A percentile compares a stretch with the other conserved stretches of the same genome.
Conservation (phyloP, 2,797 vertebrate genomes). For the Gallirallus australis region DNA sequence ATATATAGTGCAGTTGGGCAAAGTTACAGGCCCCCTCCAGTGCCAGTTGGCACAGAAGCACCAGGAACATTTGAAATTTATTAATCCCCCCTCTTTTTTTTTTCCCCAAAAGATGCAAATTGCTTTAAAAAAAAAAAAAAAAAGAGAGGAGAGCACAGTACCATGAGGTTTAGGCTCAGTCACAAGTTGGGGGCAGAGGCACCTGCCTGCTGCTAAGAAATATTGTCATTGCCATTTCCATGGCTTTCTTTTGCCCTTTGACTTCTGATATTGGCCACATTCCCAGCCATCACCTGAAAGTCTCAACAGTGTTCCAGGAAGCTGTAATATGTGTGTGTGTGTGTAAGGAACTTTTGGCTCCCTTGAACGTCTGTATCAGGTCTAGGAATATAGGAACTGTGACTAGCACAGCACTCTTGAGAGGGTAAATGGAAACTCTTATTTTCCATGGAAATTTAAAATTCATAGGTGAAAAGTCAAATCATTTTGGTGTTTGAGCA, state of each 20-base stretch:
- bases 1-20: slow-evolving; percentile 66
- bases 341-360: slow-evolving; percentile 40
- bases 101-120: slow-evolving; percentile 6
- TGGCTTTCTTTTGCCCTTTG: slow-evolving; percentile 55
- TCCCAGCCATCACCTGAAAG: slow-evolving; percentile 70
- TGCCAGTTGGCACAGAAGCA: slow-evolving; percentile 38
- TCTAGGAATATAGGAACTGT: slow-evolving; percentile 40
- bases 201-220: not conserved
- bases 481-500: not conserved
- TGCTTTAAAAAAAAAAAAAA: not conserved
- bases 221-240: slow-evolving; percentile 27
- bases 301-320: slow-evolving; percentile 57
- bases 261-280: slow-evolving; percentile 54
- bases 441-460: slow-evolving; percentile 51
- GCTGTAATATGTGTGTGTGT: not conserved
- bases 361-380: not conserved
- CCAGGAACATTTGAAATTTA: slow-evolving; percentile 33
- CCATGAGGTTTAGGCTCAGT: not conserved
- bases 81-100: not conserved
- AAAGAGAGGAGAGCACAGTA: not conserved
- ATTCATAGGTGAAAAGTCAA: slow-evolving; percentile 51
- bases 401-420: slow-evolving; percentile 47
- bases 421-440: slow-evolving; percentile 32
- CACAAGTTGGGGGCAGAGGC: not conserved
- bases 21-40: slow-evolving; percentile 42